These are phyloP conservation scores for Amitus sp. DNA, from an alignment of 2,888 invertebrate genomes.

Conservation along the genomic window DNA sequence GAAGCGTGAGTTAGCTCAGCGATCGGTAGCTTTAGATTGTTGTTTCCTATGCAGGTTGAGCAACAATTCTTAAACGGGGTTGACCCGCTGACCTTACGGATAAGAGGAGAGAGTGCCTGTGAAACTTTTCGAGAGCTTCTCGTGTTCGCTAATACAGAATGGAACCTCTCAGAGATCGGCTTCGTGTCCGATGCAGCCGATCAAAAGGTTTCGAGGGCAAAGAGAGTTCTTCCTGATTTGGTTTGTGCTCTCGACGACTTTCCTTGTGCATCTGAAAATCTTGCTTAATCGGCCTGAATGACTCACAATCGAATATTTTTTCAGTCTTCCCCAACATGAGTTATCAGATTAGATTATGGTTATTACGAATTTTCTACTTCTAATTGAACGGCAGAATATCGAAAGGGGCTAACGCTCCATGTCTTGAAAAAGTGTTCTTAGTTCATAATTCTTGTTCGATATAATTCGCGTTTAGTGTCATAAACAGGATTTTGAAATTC, in stretches of 20 bases:
- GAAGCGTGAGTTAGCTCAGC: neutral
- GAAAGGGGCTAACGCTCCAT: too few species aligned
- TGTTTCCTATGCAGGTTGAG: conserved; percentile 14
- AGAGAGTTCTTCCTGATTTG: conserved; percentile 28
- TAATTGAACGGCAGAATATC: too few species aligned
- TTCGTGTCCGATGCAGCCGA: conserved; percentile 34
- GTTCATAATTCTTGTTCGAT: too few species aligned
- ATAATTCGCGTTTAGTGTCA: too few species aligned
- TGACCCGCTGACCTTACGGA: conserved; percentile 31
- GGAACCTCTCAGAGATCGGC: conserved; percentile 20
- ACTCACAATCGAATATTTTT: too few species aligned
- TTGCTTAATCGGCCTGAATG: neutral
- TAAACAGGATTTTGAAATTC: too few species aligned
- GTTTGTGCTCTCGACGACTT: neutral
- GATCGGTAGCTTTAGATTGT: conserved; percentile 1
- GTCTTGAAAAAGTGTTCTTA: too few species aligned
- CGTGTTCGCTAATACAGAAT: conserved; percentile 30
- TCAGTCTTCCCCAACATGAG: too few species aligned
- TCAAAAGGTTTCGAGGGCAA: conserved; percentile 52
- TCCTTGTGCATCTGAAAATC: neutral
- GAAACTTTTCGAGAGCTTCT: conserved; percentile 30
- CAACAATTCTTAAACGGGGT: conserved; percentile 12
- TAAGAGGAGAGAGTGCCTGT: conserved; percentile 33
- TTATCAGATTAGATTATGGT: neutral
- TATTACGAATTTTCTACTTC: too few species aligned